Percentiles rank a stretch among this genome's conserved stretches.
These are phyloP conservation scores for Eidolon helvum DNA, from an alignment of 2,113 vertebrate genomes.

Conservation along the genomic window DNA sequence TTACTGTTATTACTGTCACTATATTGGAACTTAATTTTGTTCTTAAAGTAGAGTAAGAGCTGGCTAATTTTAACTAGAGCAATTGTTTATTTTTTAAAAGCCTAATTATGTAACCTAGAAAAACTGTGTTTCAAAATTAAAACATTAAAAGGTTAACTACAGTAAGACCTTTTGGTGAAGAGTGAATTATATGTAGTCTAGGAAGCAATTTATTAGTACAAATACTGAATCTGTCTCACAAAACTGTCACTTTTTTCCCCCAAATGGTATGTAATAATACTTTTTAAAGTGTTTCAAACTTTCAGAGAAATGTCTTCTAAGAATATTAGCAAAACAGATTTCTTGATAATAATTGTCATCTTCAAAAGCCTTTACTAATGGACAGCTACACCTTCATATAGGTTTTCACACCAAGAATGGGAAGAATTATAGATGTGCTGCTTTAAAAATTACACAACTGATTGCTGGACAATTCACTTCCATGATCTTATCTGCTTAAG, in stretches of 20 bases:
- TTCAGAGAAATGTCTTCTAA: neutral
- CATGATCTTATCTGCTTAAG: neutral
- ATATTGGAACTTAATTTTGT: neutral
- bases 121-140: neutral
- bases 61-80: neutral
- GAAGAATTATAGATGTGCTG: neutral
- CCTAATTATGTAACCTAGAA: neutral
- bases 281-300: slow-evolving; percentile 17
- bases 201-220: neutral
- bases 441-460: neutral
- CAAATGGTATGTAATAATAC: neutral
- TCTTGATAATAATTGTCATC: neutral
- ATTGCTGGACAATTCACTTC: neutral
- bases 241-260: neutral
- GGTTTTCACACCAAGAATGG: neutral
- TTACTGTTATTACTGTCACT: neutral
- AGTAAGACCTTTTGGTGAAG: neutral
- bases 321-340: neutral
- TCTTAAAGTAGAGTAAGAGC: neutral
- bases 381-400: neutral
- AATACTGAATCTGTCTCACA: neutral
- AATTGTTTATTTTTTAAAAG: neutral
- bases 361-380: neutral
- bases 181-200: neutral
- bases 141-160: neutral